Evolutionary conservation across 2,113 vertebrate genomes (phyloP), one percentile per base, ranked within the genome.

Genomic region (Urocitellus parryii): DNA sequence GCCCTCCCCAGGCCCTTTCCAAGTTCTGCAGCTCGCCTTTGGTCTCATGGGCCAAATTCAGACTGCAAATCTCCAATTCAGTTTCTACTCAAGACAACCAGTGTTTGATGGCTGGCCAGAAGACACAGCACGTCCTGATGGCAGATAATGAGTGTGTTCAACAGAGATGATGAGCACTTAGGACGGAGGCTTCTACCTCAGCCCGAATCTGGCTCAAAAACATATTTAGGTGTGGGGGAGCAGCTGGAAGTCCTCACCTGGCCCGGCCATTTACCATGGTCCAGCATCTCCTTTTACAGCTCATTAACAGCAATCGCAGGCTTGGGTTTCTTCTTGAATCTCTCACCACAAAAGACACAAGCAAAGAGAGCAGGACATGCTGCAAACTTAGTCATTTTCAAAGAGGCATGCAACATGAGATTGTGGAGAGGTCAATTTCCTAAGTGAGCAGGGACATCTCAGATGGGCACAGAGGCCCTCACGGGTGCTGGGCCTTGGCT

Each of bases 1-100:
- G 78, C 18, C 48, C 84, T 87, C 42, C 16, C 37, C 2, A n/a
- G 77, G 17, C 58, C 68, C 27, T 73, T 82, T 48, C 70, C 24
- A 45, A 84, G 48, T 76, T 88, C 77, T 78, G 34, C 83, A 68
- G 74, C 74, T 89, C 77, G 63, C 51, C 76, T 87, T 81, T 76
- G 87, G 48, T 74, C n/a, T n/a, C n/a, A n/a, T n/a, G n/a, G n/a
- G n/a, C 86, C 61, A 4, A 20, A 88, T 81, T 90, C 61, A 78
- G 67, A 88, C 17, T 3, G 2, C 61, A 73, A 17, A 53, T 24
- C 17, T 42, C 42, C 6, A 4, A 42, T 25, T 12, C 42, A 32
- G 82, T 45, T 74, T 74, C 56, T 77, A 51, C 27, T 56, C 58
- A 63, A 65, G 73, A 83, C 93, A 92, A 45, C 56, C 53, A 32